Conservation (phyloP, 2,888 invertebrate species). For the Laothoe populi region DNA sequence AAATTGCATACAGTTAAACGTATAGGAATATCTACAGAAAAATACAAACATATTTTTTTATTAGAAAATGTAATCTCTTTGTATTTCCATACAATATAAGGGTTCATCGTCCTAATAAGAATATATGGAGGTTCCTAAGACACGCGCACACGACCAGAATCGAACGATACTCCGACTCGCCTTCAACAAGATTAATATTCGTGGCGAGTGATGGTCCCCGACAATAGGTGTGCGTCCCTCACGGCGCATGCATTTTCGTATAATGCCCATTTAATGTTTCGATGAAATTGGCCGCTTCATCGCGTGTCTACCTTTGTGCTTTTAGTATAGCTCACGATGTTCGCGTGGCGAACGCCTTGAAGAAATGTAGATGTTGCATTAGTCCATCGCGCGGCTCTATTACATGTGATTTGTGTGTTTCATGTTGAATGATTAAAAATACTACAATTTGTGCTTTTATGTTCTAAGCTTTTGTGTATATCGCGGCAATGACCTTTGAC, state of each 20-base stretch:
- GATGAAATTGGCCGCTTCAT: constrained; percentile 75
- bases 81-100: constrained; percentile 51
- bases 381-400: constrained; percentile 42
- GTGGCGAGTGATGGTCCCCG: constrained; percentile 68
- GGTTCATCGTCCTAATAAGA: constrained; percentile 72
- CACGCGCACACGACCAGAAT: constrained; percentile 56
- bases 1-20: no score
- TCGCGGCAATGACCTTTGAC: constrained; percentile 46
- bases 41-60: constrained; percentile 36
- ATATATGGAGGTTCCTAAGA: constrained; percentile 54
- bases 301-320: constrained; percentile 55
- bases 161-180: constrained; percentile 58
- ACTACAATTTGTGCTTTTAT: constrained; percentile 40
- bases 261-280: constrained; percentile 83
- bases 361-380: constrained; percentile 34
- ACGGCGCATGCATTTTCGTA: constrained; percentile 81
- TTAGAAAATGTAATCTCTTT: constrained; percentile 39
- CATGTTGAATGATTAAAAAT: constrained; percentile 40
- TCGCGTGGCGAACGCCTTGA: constrained; percentile 50
- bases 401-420: constrained; percentile 44
- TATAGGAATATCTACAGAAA: not conserved
- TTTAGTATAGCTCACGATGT: constrained; percentile 70
- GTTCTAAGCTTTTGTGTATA: constrained; percentile 29
- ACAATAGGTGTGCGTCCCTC: constrained; percentile 72
- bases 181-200: constrained; percentile 82